A percentile compares a stretch with the other conserved stretches of the same genome.
phyloP scores from a whole-genome alignment of 2,113 vertebrate genomes.

The Sigmodon hispidus region DNA sequence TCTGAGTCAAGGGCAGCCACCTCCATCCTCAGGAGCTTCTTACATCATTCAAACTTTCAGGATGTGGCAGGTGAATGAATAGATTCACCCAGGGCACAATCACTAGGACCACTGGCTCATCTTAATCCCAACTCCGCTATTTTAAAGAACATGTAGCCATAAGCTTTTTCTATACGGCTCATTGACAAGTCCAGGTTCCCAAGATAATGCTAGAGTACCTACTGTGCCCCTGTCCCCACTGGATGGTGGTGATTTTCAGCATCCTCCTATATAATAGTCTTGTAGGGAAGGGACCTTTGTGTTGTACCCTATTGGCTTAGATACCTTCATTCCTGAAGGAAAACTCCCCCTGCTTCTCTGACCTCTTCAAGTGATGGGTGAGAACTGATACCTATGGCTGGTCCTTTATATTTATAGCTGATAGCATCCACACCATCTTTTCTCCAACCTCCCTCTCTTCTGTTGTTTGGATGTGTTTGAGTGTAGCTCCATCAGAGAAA shows the following conservation, averaged over 20 bases:
- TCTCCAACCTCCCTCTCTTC: not conserved
- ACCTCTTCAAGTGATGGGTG: not conserved
- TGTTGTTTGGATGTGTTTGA: not conserved
- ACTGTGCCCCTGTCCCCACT: not conserved
- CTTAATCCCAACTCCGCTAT: not conserved
- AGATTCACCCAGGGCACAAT: too few relatives aligned
- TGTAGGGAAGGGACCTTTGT: not conserved
- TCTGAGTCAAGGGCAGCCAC: not conserved
- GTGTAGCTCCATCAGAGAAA: too few relatives aligned
- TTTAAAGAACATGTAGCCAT: not conserved
- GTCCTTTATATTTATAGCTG: not conserved
- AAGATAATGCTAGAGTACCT: not conserved
- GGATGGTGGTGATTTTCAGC: not conserved
- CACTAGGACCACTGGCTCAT: too few relatives aligned
- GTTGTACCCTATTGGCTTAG: not conserved
- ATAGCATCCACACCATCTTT: not conserved
- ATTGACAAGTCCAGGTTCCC: not conserved
- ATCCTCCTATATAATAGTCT: too few relatives aligned
- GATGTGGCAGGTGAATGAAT: too few relatives aligned
- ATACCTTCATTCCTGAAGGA: not conserved
- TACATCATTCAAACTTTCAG: not conserved
- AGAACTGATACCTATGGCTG: not conserved
- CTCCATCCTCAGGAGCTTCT: not conserved
- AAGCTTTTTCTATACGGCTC: not conserved
- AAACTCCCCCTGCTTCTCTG: not conserved